phyloP scores from a whole-genome alignment of 2,888 invertebrate genomes.

The Lysandra coridon region DNA sequence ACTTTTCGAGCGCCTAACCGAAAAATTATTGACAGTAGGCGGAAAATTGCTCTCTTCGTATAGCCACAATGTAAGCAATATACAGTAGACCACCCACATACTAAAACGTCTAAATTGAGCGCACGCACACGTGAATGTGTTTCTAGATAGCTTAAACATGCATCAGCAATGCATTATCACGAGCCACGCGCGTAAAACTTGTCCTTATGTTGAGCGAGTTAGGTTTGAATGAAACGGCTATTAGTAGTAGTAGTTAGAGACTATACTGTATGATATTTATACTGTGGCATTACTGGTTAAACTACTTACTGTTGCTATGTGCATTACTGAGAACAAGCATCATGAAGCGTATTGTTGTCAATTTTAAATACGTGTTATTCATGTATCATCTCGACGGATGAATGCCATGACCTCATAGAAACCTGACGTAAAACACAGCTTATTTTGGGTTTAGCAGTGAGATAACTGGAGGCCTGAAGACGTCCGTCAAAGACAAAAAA shows the following conservation, averaged over 20 bases:
- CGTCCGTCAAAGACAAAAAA: background rate
- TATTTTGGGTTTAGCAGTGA: background rate
- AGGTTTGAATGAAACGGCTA: too few species aligned
- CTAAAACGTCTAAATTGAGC: background rate
- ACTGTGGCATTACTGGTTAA: conserved; percentile 1
- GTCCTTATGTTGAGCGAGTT: too few species aligned
- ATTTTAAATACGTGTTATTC: background rate
- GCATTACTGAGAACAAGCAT: background rate
- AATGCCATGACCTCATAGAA: background rate
- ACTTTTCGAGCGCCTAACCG: conserved; percentile 24
- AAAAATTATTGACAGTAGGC: conserved; percentile 25
- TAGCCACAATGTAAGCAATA: background rate
- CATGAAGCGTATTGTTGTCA: background rate
- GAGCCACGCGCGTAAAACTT: too few species aligned
- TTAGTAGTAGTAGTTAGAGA: too few species aligned
- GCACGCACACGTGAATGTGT: background rate
- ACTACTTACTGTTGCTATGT: conserved; percentile 17
- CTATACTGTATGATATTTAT: background rate
- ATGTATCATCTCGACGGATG: background rate
- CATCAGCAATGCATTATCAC: too few species aligned
- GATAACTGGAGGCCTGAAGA: background rate
- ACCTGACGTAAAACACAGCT: background rate
- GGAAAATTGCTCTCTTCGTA: conserved; percentile 4
- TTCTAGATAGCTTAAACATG: too few species aligned
- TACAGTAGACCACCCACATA: background rate